Base-by-base conservation (phyloP, 2,888 invertebrate species). In the Mamestra brassicae region DNA sequence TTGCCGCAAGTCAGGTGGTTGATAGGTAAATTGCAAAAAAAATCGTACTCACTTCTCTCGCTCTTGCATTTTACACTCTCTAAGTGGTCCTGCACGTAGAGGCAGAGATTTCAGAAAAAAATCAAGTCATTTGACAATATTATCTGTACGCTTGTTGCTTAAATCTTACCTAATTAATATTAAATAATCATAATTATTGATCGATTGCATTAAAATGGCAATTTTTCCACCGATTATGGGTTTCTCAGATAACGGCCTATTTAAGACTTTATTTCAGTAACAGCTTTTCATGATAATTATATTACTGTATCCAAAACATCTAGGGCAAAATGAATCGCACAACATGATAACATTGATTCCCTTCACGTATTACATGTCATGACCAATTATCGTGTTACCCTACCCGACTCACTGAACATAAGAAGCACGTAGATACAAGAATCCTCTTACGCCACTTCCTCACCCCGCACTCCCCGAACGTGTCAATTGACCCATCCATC, bases 401-500 rank as follows among this genome's bases (percentile, higher is more conserved):
- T 36, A 6, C 55, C 42, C 11, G 11, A 52, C 42, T 26, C 38
- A 36, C 10, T 42, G 42, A 54, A 45, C 34, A 54, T 6, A n/a
- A 15, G 0, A 42, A 54, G 13, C 58, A 57, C 38, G 50, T 17
- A 55, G 42, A 64, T 64, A 55, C 38, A 34, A 26, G 50, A 63
- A 52, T 52, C 57, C 47, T 58, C 15, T 68, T 50, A 38, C 38
- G 47, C 13, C 42, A 83, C 63, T 85, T 83, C 83, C 72, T 77
- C 65, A 55, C 38, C 17, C 26, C 26, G 47, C 26, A 6, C 36
- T 17, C 50, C 65, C 58, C 34, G 52, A 52, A 55, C 65, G 36
- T 55, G 64, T 72, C 69, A 72, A 81, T 84, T 72, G 69, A 76
- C 13, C 58, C 87, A 83, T 87, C 87, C 71, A 85, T 85, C 85